Base-by-base conservation (phyloP, 2,797 vertebrate genomes). In the Takifugu rubripes region DNA sequence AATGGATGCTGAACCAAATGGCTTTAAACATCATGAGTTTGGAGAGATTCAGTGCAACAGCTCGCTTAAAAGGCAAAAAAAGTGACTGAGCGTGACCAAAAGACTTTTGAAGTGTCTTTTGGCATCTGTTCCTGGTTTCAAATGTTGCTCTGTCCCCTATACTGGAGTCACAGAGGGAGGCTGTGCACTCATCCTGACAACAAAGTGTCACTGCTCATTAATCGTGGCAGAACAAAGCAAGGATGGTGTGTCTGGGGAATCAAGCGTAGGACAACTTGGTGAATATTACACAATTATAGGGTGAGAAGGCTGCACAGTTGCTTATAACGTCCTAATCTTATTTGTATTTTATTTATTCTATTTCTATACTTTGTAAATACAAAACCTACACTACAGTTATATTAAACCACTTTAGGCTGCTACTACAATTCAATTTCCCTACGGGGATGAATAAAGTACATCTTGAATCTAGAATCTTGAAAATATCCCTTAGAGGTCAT, bases 111-210 rank as follows among this genome's bases (percentile, higher is more conserved):
- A 70, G 49, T 36, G 66, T 4, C 40, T 29, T 59, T 57, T 31
- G 68, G 66, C 59, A 61, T 61, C 73, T 74, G 56, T 43, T 74
- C 45, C 74, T 52, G 56, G 73, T 80, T 70, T 68, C 54, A 78
- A 68, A 66, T 7, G 25, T 44, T 21, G 42, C 44, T 65, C 45
- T n/a, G 33, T 61, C 75, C 74, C 52, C 64, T 24, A 29, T n/a
- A 15, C 10, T 75, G 17, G 66, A 77, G 65, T 81, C 70, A 68
- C 74, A 68, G 40, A 25, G 78, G 68, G 55, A 79, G 62, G 56
- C 45, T 68, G 65, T 64, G 59, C 65, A 70, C 66, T 75, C 69
- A 51, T 63, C 56, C 64, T 66, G 64, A 69, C 61, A 71, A 62
- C 60, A 70, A 46, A 36, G 31, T 59, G 57, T 60, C 58, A 36